Evolutionary conservation across 2,797 vertebrate genomes (phyloP).

Genomic region (Peromyscus aztecus): DNA sequence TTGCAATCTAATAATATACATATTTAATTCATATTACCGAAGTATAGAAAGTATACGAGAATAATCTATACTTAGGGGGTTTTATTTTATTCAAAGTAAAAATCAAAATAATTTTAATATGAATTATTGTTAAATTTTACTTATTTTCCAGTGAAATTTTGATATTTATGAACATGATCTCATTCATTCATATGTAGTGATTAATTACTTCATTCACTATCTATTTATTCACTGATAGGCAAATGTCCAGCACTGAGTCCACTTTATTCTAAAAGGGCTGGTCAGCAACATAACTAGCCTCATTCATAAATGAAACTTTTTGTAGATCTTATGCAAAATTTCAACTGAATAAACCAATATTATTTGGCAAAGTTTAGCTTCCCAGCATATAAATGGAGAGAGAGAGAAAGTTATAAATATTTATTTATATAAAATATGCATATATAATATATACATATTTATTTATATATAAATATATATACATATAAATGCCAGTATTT

Average conservation of each 20-base stretch:
- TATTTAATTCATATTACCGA: too few relatives aligned
- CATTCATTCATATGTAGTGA: neutral
- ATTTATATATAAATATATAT: neutral
- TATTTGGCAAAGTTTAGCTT: neutral
- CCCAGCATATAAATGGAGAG: neutral
- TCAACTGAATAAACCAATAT: neutral
- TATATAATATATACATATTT: too few relatives aligned
- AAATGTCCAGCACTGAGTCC: neutral
- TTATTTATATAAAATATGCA: neutral
- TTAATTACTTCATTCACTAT: neutral
- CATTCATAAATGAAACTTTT: neutral
- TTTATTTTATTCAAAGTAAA: slow-evolving; percentile 21
- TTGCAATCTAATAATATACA: neutral
- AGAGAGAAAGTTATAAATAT: too few relatives aligned
- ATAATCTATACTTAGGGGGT: neutral
- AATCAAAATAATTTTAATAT: slow-evolving; percentile 33
- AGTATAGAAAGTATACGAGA: neutral
- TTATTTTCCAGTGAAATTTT: neutral
- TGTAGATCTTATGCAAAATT: neutral
- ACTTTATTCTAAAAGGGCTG: neutral
- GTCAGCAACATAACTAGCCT: neutral
- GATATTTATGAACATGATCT: neutral
- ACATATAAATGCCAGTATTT: neutral
- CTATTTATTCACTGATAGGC: neutral
- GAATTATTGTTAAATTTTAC: neutral